Percentiles rank a stretch among this genome's conserved stretches.
Conservation (phyloP, 92 coral and sea anemone species). For the Paramuricea clavata region DNA sequence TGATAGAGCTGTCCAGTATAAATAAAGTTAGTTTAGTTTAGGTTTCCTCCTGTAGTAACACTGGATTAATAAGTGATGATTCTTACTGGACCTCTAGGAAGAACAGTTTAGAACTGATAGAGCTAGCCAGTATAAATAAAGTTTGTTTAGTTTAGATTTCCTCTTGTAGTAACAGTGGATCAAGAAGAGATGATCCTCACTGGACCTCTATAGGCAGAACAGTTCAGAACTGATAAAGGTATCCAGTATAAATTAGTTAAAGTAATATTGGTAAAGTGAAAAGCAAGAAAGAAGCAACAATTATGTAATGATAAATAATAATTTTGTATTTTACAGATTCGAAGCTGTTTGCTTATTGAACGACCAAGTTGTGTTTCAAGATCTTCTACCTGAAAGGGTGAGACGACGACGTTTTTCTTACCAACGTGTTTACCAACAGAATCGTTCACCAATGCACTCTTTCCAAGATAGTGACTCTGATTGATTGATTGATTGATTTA, state of each 20-base stretch:
- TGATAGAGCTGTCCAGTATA: no score
- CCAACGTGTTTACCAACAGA: no score
- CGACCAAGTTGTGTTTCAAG: conserved; percentile 95
- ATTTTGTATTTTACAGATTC: conserved; percentile 57
- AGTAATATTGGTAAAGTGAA: no score
- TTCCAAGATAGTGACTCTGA: no score
- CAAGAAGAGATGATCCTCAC: no score
- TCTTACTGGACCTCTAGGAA: not conserved
- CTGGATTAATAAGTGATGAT: not conserved
- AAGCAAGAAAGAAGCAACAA: no score
- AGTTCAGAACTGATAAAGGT: not conserved
- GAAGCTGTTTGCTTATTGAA: conserved; percentile 94
- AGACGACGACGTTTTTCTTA: not conserved
- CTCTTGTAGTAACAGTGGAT: no score
- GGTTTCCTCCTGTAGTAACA: not conserved
- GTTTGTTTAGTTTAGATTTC: not conserved
- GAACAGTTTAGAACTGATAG: not conserved
- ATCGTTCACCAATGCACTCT: no score
- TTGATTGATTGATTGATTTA: no score
- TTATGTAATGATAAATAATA: no score
- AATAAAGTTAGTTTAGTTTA: no score
- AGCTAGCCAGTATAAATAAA: not conserved
- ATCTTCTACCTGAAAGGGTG: conserved; percentile 90
- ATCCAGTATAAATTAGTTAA: no score
- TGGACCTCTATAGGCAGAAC: not conserved